Evolutionary conservation across 2,113 vertebrate species (phyloP), one percentile per base, ranked within the genome.

Genomic region (Candoia aspera): DNA sequence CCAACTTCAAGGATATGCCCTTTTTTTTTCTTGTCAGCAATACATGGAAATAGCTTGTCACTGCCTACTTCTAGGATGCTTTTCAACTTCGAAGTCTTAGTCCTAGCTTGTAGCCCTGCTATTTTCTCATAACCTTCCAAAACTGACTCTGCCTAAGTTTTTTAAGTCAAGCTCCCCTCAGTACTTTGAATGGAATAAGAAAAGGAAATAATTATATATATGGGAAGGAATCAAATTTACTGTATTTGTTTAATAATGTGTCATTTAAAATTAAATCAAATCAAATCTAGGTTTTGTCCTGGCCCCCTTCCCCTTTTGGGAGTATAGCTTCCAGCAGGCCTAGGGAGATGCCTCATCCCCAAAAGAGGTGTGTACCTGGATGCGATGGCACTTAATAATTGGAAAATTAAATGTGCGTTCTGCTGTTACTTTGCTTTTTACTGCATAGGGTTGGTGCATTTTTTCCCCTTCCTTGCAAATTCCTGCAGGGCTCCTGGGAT

Each of bases 401-500:
- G 91, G 37, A 29, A 84, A 88, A 88, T 42, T 33, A 5, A 53
- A 88, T 60, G 9, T 53, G 68, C 88, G n/a, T 92, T 57, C 26
- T 58, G 60, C 19, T 73, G 12, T 84, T 88, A 49, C 9, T 8
- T 55, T 88, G 5, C 8, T 49, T 83, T 84, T 42, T 58, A 49
- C 54, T 24, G 57, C 42, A 26, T 42, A 83, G 37, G 26, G 12
- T 46, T 55, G 60, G 49, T 33, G n/a, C 42, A 19, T 46, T 33
- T 84, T 12, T 26, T 3, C 85, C 24, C 11, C 8, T 68, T 3
- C 54, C 92, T 55, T 9, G 92, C 60, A 91, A 55, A 9, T 58
- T 68, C 94, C 87, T 60, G 64, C 62, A 90, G 37, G 85, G 87
- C 17, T 8, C 13, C 84, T 91, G 87, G 92, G 59, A 46, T 92